These are phyloP conservation scores for Dione vanillae DNA, from an alignment of 2,888 invertebrate species.

Conservation along the genomic window DNA sequence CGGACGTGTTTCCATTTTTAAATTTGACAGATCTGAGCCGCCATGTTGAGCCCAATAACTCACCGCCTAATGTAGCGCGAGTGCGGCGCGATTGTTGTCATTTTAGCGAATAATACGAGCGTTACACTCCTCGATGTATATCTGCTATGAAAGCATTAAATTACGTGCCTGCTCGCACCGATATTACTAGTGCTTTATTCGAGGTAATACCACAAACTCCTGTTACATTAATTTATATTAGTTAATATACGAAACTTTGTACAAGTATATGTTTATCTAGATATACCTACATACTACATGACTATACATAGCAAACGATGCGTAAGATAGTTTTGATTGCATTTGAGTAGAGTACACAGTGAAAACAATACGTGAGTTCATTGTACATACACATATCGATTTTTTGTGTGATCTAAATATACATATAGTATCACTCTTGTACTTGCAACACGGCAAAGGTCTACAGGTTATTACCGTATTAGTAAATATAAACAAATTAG, in stretches of 20 bases:
- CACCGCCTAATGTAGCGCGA: slow-evolving; percentile 76
- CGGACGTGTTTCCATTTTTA: slow-evolving; percentile 81
- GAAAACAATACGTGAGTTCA: slow-evolving; percentile 9
- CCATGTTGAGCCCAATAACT: slow-evolving; percentile 54
- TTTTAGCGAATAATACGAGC: slow-evolving; percentile 79
- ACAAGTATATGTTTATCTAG: background rate
- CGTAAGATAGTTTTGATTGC: slow-evolving; percentile 10
- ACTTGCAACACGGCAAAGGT: background rate
- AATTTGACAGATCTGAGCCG: slow-evolving; percentile 77
- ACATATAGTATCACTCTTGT: background rate
- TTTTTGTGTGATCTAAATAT: background rate
- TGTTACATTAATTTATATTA: slow-evolving; percentile 28
- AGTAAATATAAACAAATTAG: background rate
- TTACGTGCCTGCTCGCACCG: slow-evolving; percentile 65
- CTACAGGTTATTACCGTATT: background rate
- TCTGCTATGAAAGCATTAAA: slow-evolving; percentile 76
- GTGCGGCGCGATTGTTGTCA: slow-evolving; percentile 78
- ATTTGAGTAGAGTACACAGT: background rate
- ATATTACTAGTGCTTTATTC: slow-evolving; percentile 61
- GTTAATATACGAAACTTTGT: slow-evolving; percentile 2
- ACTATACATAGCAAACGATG: slow-evolving; percentile 24
- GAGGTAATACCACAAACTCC: slow-evolving; percentile 46
- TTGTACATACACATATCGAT: slow-evolving; percentile 7
- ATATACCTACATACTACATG: background rate
- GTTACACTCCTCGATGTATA: slow-evolving; percentile 77